phyloP scores from a whole-genome alignment of 1,140 invertebrate genomes.

The Hycleus phaleratus region DNA sequence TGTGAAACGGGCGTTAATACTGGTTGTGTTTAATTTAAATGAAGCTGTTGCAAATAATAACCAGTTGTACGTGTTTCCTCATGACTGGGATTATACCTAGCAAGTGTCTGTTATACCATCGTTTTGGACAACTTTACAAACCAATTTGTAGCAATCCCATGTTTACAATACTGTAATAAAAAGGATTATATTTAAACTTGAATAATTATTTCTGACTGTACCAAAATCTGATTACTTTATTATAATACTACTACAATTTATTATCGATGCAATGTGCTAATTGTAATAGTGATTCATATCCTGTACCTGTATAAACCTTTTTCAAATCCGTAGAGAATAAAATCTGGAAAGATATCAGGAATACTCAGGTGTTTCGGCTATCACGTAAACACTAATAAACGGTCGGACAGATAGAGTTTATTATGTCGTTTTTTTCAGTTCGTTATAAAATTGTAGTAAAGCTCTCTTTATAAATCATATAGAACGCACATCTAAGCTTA shows the following conservation, averaged over 20 bases:
- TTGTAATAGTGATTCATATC: no score
- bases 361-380: constrained; percentile 12
- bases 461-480: constrained; percentile 13
- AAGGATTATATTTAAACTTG: no score
- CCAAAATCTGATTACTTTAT: no score
- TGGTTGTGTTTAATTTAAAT: constrained; percentile 10
- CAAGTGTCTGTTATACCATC: constrained; percentile 10
- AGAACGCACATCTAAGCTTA: constrained; percentile 15
- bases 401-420: constrained; percentile 12
- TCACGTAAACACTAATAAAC: constrained; percentile 15
- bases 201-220: no score
- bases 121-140: constrained; percentile 9
- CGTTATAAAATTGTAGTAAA: constrained; percentile 10
- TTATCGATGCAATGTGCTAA: no score
- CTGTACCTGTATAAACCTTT: no score
- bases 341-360: neutral
- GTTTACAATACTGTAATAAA: no score
- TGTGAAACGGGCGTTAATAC: constrained; percentile 7
- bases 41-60: constrained; percentile 13
- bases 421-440: constrained; percentile 13
- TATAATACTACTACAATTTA: no score
- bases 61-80: constrained; percentile 9
- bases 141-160: constrained; percentile 6
- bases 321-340: neutral
- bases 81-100: constrained; percentile 10